Base-by-base conservation (phyloP, 2,888 invertebrate genomes). In the Adelphocoris suturalis region DNA sequence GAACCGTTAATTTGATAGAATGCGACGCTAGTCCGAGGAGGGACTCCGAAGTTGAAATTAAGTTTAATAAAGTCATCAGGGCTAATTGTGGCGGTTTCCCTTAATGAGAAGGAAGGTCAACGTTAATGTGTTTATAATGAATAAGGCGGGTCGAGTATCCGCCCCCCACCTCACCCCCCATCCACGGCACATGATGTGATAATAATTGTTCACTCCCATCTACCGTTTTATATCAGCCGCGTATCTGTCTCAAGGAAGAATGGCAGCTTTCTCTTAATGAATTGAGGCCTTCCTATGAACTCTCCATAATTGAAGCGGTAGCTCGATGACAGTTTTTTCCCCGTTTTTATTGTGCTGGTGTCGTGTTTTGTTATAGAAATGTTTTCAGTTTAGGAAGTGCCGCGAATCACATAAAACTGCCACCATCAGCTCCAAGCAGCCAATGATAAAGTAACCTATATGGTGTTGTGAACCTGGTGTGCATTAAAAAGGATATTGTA, bases 121-220 rank as follows among this genome's bases (percentile, higher is more conserved):
- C 86, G 68, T 48, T 86, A 86, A 86, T 86, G 86, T 68, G 86
- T 86, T 86, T 86, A 86, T 86, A 86, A 86, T 86, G 86, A 86
- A 86, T 86, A 86, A 86, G 86, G 86, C 86, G 85, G 85, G 85
- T 52, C 82, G 82, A 68, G 19, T 68, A 68, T 57, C 57, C 57
- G 16, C n/a, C 23, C 78, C 1, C 78, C 19, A 16, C 47, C 19
- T 46, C 47, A 9, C n/a, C n/a, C 81, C 47, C 4, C 80, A 4
- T n/a, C 52, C 52, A 23, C 52, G n/a, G 14, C 47, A 2, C 23
- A 16, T 82, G 52, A 82, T 82, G 82, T 48, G 82, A 82, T 82
- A 82, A 82, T 52, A 82, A 82, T 82, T 82, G 82, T 82, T 48
- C 55, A n/a, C 52, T 68, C 78, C 46, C 47, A 47, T 47, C 78